Evolutionary conservation across 2,888 invertebrate genomes (phyloP), one percentile per base, ranked within the genome.

Genomic region (Trisateles emortualis): DNA sequence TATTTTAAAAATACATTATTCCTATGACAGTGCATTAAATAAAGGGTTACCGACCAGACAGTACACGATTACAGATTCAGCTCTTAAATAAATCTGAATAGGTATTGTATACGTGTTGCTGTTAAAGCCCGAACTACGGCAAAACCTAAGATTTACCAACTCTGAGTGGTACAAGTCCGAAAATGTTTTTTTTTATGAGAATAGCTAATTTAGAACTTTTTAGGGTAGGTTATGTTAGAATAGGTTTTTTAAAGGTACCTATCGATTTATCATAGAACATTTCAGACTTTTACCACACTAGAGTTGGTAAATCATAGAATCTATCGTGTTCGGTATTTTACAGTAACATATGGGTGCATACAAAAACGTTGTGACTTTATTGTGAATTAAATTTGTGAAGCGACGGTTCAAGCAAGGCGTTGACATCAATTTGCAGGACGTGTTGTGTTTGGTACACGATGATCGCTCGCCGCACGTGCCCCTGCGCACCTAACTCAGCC

Each of bases 61-160:
- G 70, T 76, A 74, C 75, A 62, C 79, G 81, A 84, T 86, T 83
- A 83, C 81, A 73, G 79, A 87, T 88, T 84, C 86, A 84, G 73
- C 73, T 83, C 78, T 78, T 81, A 81, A 84, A 86, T 86, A 86
- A 86, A 83, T 83, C 78, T 87, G 87, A 86, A 88, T 87, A 83
- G 83, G 86, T 83, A 87, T 87, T 87, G 84, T 88, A 85, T 87
- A n/a, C n/a, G n/a, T n/a, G n/a, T n/a, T n/a, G n/a, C n/a, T n/a
- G n/a, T n/a, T n/a, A n/a, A n/a, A n/a, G n/a, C n/a, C n/a, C n/a
- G n/a, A n/a, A n/a, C n/a, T n/a, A n/a, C n/a, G n/a, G n/a, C n/a
- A n/a, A n/a, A n/a, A n/a, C n/a, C n/a, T n/a, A n/a, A n/a, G n/a
- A n/a, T n/a, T n/a, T n/a, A n/a, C n/a, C n/a, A n/a, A n/a, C n/a